Evolutionary conservation across 92 coral and sea anemone genomes (phyloP).

Genomic region (Umimayanthus chanpuru): DNA sequence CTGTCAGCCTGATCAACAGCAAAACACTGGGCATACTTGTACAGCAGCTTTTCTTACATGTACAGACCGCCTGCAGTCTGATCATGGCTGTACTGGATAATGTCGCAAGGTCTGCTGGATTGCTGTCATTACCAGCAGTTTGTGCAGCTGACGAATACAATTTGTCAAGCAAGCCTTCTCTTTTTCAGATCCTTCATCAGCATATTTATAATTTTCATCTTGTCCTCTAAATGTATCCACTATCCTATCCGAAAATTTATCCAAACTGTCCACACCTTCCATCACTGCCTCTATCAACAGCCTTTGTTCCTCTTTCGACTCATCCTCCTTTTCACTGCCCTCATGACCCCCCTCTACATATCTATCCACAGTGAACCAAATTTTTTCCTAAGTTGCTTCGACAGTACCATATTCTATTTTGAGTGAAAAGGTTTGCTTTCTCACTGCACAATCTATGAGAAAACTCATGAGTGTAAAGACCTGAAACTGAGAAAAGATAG

Average conservation of each 20-base stretch:
- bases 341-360: background rate
- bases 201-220: background rate
- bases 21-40: slow-evolving; percentile 61
- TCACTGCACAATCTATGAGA: background rate
- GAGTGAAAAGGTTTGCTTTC: background rate
- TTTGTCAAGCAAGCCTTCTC: background rate
- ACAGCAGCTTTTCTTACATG: slow-evolving; percentile 53
- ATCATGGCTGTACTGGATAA: slow-evolving; percentile 49
- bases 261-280: background rate
- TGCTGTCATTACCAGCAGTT: slow-evolving; percentile 42
- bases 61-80: slow-evolving; percentile 38
- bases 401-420: background rate
- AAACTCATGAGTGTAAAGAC: background rate
- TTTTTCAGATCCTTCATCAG: background rate
- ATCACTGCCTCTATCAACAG: background rate
- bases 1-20: slow-evolving; percentile 39
- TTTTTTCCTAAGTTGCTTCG: background rate
- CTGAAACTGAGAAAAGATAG: background rate
- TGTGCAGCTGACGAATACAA: background rate
- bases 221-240: background rate
- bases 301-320: background rate
- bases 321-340: too few species aligned
- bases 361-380: background rate
- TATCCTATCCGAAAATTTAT: background rate
- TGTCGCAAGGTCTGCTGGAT: slow-evolving; percentile 48